Conservation (phyloP, 1,140 invertebrate genomes). For the Riptortus pedestris region DNA sequence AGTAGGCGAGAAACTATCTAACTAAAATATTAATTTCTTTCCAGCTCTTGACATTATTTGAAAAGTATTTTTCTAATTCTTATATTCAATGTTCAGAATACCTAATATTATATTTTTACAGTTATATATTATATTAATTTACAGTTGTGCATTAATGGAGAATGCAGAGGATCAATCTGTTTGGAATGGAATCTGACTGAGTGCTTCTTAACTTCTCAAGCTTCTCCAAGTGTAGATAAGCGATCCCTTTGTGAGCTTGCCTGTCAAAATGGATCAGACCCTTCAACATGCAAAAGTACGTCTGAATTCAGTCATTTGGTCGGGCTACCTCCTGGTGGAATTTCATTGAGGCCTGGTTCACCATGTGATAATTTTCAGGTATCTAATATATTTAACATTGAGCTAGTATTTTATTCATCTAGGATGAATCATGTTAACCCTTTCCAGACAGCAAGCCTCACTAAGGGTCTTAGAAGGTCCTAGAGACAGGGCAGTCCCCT, state of each 20-base stretch:
- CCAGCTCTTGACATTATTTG: too few species aligned
- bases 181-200: conserved; percentile 86
- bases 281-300: conserved; percentile 70
- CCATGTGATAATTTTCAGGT: conserved; percentile 97
- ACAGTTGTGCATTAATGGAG: conserved; percentile 83
- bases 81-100: too few species aligned
- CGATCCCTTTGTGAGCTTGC: conserved; percentile 88
- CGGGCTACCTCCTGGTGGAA: conserved; percentile 68
- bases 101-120: too few species aligned
- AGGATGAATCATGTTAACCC: too few species aligned
- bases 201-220: conserved; percentile 86
- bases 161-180: conserved; percentile 92
- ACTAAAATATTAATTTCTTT: too few species aligned
- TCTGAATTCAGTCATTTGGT: conserved; percentile 66
- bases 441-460: too few species aligned
- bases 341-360: conserved; percentile 82
- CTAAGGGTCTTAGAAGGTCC: too few species aligned
- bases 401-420: not conserved
- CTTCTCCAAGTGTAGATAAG: conserved; percentile 72
- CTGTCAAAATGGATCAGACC: conserved; percentile 75
- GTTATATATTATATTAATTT: too few species aligned
- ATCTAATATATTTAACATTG: conserved; percentile 26
- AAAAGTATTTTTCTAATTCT: too few species aligned
- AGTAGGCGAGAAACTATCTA: too few species aligned
- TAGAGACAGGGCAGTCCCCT: too few species aligned